Evolutionary conservation across 2,888 invertebrate genomes (phyloP), one percentile per base, ranked within the genome.

Genomic region (Melipona bicolor): DNA sequence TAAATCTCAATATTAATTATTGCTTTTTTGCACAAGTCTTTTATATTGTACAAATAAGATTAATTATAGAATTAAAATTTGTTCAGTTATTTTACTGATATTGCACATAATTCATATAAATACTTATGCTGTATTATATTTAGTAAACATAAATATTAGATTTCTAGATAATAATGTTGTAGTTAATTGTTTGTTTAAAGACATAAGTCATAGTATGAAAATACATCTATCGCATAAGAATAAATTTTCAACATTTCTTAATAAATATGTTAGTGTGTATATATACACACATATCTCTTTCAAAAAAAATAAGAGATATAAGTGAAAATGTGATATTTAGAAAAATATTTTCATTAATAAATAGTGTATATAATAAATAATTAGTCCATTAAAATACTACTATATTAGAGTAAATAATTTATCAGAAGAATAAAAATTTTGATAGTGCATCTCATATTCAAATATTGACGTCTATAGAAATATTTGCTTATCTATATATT

Each of bases 221-320:
- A 85, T 81, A 84, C 79, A 84, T 84, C 64, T 69, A 83, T 76
- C 70, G 75, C 59, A 79, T 69, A 84, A 79, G 76, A 84, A 84
- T 84, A 85, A 84, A 77, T 71, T 62, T 80, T 81, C 32, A 69
- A 74, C 17, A 54, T 72, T 85, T 71, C 64, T 56, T 75, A 71
- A 78, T 62, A 75, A 78, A 69, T 64, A 21, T 21, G 13, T 21
- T 32, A 19, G 21, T 64, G 32, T 64, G 2, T 36, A 59, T 75
- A 59, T 59, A 54, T 43, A 21, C 52, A 43, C 56, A 82, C 27
- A 50, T 73, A 74, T 36, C 27, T 43, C 36, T 70, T 19, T 71
- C 21, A 32, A 75, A 5, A 74, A 84, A 79, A 72, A 69, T 52
- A 71, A 36, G 36, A 72, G 61, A 72, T 72, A 67, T 61, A 72